These are phyloP conservation scores for Himalopsyche kuldschensis DNA, from an alignment of 2,888 invertebrate species.

Conservation along the genomic window DNA sequence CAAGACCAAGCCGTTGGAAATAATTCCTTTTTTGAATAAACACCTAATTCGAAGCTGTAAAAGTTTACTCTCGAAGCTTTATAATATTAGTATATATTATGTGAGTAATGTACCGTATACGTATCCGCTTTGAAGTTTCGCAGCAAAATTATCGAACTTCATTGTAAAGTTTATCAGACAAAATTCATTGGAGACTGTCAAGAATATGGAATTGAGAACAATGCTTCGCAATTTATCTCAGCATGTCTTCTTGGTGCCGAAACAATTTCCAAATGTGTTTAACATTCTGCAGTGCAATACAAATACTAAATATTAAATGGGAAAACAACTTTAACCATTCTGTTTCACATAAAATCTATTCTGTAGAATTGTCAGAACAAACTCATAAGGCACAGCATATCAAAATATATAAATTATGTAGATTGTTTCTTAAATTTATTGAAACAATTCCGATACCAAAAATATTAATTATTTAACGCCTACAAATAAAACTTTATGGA, in stretches of 20 bases:
- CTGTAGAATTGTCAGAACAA: neutral
- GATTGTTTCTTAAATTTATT: no score
- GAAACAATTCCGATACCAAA: no score
- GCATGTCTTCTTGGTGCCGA: neutral
- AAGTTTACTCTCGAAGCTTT: no score
- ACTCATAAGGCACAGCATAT: no score
- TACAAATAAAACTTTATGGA: no score
- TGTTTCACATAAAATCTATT: neutral
- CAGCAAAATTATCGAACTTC: slow-evolving; percentile 23
- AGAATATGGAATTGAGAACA: neutral
- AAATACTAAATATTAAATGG: neutral
- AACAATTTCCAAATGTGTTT: neutral
- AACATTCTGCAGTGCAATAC: neutral
- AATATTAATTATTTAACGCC: no score
- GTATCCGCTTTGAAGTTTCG: slow-evolving; percentile 20
- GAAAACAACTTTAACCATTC: neutral
- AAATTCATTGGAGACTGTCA: neutral
- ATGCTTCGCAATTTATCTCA: neutral
- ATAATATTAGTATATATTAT: neutral
- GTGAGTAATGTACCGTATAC: neutral
- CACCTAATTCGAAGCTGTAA: no score
- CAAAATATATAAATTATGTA: no score
- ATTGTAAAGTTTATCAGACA: slow-evolving; percentile 23
- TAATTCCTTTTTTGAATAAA: no score
- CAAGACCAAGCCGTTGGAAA: no score